Base-by-base conservation (phyloP, 2,888 invertebrate genomes). In the Limenitis camilla region DNA sequence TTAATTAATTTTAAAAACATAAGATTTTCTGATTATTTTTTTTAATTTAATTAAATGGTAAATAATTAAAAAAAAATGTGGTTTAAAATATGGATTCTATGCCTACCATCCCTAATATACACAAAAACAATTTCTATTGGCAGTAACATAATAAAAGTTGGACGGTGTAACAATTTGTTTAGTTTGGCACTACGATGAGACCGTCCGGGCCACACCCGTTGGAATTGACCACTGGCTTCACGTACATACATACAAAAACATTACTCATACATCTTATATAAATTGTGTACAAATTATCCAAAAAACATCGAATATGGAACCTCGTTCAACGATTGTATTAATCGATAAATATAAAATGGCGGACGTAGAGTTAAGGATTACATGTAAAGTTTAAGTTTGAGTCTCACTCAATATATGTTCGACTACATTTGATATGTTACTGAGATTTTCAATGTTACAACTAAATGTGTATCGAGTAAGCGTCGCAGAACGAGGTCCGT, bases 401-500 rank as follows among this genome's bases (percentile, higher is more conserved):
- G 35, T 36, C 35, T 5, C 6, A 36, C 35, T 36, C 35, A 6
- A 36, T 19, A 19, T 19, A 19, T 19, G 1, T 19, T 3, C 10
- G n/a, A 36, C 10, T 9, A 36, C 6, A 36, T 36, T 36, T 5
- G 10, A 9, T 36, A 9, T 3, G n/a, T 5, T 36, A 10, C 6
- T 10, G 35, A 36, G 19, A 19, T 19, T 19, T 19, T 36, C 10
- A 9, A 3, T 35, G 10, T 6, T 36, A 10, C n/a, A 36, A 6
- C 35, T 5, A 36, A 10, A 36, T 5, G 19, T n/a, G 28, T 6
- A 30, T 35, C 29, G 30, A 30, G 36, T 33, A 27, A 6, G 10
- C 36, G 32, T 47, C 42, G 52, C 41, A 45, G 53, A 31, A 47
- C 38, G 51, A 46, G 39, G 53, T 29, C 11, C 51, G 52, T 7